phyloP scores from a whole-genome alignment of 1,140 invertebrate species.

The Ctenoplectra terminalis region DNA sequence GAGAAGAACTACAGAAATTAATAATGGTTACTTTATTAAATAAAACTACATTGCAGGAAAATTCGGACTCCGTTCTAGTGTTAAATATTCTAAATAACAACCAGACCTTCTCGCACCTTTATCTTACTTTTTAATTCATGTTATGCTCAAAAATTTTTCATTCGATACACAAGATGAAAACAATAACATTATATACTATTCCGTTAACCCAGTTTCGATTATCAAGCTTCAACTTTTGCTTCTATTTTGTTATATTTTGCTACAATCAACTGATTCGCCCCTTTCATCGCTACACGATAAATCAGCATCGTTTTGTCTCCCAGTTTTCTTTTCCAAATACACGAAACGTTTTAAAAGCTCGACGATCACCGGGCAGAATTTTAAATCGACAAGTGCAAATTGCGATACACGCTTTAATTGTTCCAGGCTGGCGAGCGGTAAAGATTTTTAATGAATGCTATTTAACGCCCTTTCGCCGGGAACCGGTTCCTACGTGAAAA shows the following conservation, averaged over 20 bases:
- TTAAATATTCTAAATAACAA: too few species aligned
- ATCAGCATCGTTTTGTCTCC: neutral
- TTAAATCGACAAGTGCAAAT: constrained; percentile 3
- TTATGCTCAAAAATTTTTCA: neutral
- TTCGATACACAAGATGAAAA: neutral
- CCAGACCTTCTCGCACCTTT: too few species aligned
- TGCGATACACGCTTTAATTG: constrained; percentile 9
- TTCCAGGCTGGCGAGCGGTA: neutral
- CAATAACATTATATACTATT: neutral
- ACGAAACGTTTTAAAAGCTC: neutral
- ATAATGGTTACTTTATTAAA: too few species aligned
- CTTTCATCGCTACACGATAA: neutral
- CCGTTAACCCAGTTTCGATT: neutral
- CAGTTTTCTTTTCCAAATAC: neutral
- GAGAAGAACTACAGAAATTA: too few species aligned
- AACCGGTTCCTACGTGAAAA: constrained; percentile 62
- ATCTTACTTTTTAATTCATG: neutral
- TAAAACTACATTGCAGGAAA: too few species aligned
- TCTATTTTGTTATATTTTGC: neutral
- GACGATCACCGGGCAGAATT: neutral
- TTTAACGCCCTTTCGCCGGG: constrained; percentile 64
- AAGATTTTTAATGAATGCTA: constrained; percentile 62
- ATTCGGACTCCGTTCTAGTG: too few species aligned
- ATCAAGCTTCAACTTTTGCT: constrained; percentile 10
- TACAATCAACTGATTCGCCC: neutral